Evolutionary conservation across 2,113 vertebrate species (phyloP).

Genomic region (Menura novaehollandiae): DNA sequence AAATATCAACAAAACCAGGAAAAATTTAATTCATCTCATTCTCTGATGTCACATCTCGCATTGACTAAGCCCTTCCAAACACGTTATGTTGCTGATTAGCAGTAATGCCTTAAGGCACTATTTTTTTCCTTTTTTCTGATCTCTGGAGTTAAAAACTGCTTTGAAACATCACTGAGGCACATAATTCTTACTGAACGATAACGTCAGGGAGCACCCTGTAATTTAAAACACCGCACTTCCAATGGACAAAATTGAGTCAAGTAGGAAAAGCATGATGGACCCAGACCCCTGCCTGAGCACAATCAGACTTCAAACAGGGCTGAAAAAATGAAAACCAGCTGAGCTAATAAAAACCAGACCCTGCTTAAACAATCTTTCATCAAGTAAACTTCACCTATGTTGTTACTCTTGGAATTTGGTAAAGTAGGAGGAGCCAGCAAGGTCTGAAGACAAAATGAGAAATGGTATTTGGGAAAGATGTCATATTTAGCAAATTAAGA

Average conservation of each 20-base stretch:
- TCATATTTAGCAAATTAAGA: neutral
- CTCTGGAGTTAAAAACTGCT: neutral
- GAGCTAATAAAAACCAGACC: conserved; percentile 36
- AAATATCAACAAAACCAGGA: conserved; percentile 2
- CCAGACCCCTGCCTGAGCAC: neutral
- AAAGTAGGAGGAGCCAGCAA: neutral
- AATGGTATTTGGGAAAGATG: neutral
- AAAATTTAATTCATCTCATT: neutral
- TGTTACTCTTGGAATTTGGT: conserved; percentile 31
- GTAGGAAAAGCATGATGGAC: conserved; percentile 11
- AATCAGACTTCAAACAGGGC: conserved; percentile 18
- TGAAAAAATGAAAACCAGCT: conserved; percentile 11
- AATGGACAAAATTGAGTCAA: conserved; percentile 26
- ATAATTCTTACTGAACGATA: neutral
- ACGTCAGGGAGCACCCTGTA: neutral
- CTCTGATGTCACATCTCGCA: neutral
- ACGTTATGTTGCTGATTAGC: neutral
- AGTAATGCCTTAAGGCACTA: neutral
- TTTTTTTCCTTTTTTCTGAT: neutral
- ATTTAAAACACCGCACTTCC: conserved; percentile 21
- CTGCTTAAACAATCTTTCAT: conserved; percentile 28
- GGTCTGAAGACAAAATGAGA: neutral
- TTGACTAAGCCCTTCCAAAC: neutral
- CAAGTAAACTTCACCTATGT: conserved; percentile 6
- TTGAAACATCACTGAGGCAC: conserved; percentile 13